Evolutionary conservation across 2,888 invertebrate genomes (phyloP).

Genomic region (Apoda limacodes): DNA sequence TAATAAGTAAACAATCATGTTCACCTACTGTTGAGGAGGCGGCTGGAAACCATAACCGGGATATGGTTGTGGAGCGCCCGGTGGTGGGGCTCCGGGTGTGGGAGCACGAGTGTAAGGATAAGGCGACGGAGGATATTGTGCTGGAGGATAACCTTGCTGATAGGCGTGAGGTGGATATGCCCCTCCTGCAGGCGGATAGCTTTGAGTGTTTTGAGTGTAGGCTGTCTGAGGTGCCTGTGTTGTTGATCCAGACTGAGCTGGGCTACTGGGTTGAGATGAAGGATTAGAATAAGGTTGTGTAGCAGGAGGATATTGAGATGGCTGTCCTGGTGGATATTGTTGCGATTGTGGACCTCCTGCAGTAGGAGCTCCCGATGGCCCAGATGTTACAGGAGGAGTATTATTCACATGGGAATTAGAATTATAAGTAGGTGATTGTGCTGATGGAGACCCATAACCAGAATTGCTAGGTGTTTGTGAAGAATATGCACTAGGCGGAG

Average conservation of each 20-base stretch:
- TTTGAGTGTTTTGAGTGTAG: slow-evolving; percentile 67
- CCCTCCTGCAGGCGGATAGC: slow-evolving; percentile 49
- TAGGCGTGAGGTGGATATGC: slow-evolving; percentile 65
- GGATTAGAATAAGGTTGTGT: slow-evolving; percentile 71
- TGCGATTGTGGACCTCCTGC: slow-evolving; percentile 69
- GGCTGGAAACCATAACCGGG: slow-evolving; percentile 85
- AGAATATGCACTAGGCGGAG: slow-evolving; percentile 65
- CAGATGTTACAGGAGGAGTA: slow-evolving; percentile 37
- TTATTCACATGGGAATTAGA: slow-evolving; percentile 70
- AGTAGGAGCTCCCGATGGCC: slow-evolving; percentile 61
- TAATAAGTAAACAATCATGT: too few species aligned
- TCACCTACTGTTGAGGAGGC: slow-evolving; percentile 73
- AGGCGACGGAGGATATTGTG: slow-evolving; percentile 69
- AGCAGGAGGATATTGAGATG: slow-evolving; percentile 73
- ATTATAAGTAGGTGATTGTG: slow-evolving; percentile 74
- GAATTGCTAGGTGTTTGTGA: slow-evolving; percentile 66
- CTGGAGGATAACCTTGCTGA: slow-evolving; percentile 63
- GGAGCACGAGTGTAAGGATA: slow-evolving; percentile 71
- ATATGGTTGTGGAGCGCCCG: slow-evolving; percentile 80
- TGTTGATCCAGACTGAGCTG: slow-evolving; percentile 58
- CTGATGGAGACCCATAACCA: slow-evolving; percentile 74
- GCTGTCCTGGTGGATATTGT: slow-evolving; percentile 73
- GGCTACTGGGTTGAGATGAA: slow-evolving; percentile 63
- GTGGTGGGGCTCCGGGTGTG: slow-evolving; percentile 76
- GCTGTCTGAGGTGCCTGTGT: slow-evolving; percentile 70